Percentiles rank a stretch among this genome's conserved stretches.
These are phyloP conservation scores for Leuciscus idus DNA, from an alignment of 2,113 vertebrate species.

Conservation along the genomic window DNA sequence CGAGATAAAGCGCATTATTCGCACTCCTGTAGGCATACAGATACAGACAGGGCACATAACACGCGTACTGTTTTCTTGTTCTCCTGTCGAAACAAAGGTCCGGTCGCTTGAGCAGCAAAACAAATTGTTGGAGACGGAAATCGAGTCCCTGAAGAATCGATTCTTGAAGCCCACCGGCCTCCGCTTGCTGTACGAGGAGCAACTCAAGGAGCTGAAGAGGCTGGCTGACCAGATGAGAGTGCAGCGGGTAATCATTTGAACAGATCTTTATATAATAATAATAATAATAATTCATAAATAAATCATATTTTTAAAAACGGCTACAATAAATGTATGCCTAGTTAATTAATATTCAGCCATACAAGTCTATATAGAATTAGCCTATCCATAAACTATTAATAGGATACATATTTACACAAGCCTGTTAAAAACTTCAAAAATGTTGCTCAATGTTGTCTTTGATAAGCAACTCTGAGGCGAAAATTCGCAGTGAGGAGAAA, in stretches of 20 bases:
- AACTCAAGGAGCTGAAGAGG: conserved; percentile 72
- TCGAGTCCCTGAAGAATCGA: conserved; percentile 67
- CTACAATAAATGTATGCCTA: not conserved
- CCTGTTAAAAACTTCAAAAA: not conserved
- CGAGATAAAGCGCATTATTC: conserved; percentile 48
- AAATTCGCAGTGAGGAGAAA: not conserved
- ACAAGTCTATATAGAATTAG: too few species aligned
- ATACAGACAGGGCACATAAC: not conserved
- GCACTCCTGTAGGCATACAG: conserved; percentile 34
- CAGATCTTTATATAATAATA: not conserved
- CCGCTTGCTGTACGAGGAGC: conserved; percentile 72
- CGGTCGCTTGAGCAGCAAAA: conserved; percentile 74
- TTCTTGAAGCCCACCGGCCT: conserved; percentile 67
- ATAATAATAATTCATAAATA: too few species aligned
- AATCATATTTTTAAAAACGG: not conserved
- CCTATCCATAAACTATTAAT: not conserved
- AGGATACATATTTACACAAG: not conserved
- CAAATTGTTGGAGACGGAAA: conserved; percentile 69
- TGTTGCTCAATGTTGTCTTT: not conserved
- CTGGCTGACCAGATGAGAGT: conserved; percentile 73
- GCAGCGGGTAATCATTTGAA: conserved; percentile 62
- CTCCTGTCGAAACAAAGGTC: conserved; percentile 65
- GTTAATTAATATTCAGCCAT: not conserved
- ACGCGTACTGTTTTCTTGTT: conserved; percentile 26
- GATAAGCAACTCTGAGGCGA: not conserved